phyloP scores from a whole-genome alignment of 2,888 invertebrate genomes.

The Conus canariensis region DNA sequence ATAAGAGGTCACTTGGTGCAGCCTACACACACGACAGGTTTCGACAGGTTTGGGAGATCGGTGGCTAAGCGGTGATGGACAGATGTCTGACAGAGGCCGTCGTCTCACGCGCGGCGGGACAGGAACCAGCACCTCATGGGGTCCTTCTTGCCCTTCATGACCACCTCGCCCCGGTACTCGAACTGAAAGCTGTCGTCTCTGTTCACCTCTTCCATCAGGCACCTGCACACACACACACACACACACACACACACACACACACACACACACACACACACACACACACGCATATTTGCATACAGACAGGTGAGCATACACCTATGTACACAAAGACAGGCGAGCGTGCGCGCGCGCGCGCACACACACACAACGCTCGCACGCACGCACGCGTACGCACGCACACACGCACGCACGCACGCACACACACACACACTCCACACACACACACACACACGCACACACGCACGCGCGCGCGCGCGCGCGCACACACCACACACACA shows the following conservation, averaged over 20 bases:
- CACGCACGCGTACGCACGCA: background rate
- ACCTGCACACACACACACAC: conserved; percentile 55
- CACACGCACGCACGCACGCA: background rate
- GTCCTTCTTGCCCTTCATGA: conserved; percentile 74
- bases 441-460: no score
- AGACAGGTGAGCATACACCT: no score
- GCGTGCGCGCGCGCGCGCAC: background rate
- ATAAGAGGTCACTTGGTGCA: no score
- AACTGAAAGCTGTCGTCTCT: conserved; percentile 68
- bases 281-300: background rate
- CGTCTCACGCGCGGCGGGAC: conserved; percentile 46
- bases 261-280: background rate
- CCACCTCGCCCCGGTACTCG: conserved; percentile 67
- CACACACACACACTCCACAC: background rate
- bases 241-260: background rate
- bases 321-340: no score
- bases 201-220: conserved; percentile 64
- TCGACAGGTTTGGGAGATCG: no score
- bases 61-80: no score
- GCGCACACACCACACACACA: background rate
- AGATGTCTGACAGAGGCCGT: no score
- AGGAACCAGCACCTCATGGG: conserved; percentile 73
- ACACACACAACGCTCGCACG: background rate
- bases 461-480: background rate
- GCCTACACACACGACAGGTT: no score